Evolutionary conservation across 2,888 invertebrate species (phyloP).

Genomic region (Tyria jacobaeae): DNA sequence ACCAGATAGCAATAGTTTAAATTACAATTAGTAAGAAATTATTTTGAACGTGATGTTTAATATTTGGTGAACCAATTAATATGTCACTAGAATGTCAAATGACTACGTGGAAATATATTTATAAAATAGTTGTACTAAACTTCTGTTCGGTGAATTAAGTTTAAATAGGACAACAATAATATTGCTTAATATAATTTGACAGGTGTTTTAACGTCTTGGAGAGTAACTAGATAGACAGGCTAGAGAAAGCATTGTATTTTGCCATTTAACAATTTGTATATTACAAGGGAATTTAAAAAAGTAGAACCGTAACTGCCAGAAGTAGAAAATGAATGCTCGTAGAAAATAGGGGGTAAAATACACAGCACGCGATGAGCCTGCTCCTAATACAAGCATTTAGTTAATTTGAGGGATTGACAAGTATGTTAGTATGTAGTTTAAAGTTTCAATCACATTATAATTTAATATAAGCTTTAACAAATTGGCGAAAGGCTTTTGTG

Average conservation of each 20-base stretch:
- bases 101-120: background rate
- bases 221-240: background rate
- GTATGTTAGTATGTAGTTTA: too few relatives aligned
- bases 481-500: background rate
- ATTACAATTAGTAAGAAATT: slow-evolving; percentile 76
- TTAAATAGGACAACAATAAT: background rate
- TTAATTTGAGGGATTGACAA: too few relatives aligned
- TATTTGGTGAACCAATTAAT: slow-evolving; percentile 12
- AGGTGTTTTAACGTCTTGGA: background rate
- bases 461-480: too few relatives aligned
- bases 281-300: too few relatives aligned
- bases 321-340: too few relatives aligned
- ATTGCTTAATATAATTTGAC: background rate
- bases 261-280: too few relatives aligned
- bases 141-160: background rate
- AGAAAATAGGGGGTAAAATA: too few relatives aligned
- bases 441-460: too few relatives aligned
- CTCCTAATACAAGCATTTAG: too few relatives aligned
- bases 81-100: background rate
- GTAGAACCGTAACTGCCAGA: too few relatives aligned
- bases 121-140: background rate
- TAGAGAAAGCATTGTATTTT: too few relatives aligned
- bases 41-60: slow-evolving; percentile 41
- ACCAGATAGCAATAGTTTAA: slow-evolving; percentile 72
- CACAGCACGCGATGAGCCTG: too few relatives aligned